These are phyloP conservation scores for Unio pictorum DNA, from an alignment of 2,888 invertebrate species.

Conservation along the genomic window DNA sequence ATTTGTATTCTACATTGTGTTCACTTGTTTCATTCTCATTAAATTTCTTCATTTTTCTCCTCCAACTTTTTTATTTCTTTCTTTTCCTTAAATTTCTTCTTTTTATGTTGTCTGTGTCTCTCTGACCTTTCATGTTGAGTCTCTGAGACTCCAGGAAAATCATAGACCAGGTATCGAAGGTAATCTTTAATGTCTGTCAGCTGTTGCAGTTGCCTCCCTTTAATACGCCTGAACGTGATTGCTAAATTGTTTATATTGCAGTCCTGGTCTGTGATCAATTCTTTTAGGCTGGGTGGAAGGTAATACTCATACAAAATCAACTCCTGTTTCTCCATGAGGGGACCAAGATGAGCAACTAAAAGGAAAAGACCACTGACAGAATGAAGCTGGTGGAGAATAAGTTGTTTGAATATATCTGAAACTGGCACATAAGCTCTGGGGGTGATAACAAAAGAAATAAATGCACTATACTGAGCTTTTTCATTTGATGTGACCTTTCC, in stretches of 20 bases:
- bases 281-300: slow-evolving; percentile 11
- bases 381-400: slow-evolving; percentile 20
- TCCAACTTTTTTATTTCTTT: slow-evolving; percentile 7
- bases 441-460: slow-evolving; percentile 26
- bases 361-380: slow-evolving; percentile 20
- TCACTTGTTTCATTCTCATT: neutral
- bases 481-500: too few species aligned
- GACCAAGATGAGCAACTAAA: slow-evolving; percentile 37
- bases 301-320: slow-evolving; percentile 37
- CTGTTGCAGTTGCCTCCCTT: slow-evolving; percentile 26
- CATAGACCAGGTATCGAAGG: slow-evolving; percentile 29
- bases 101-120: slow-evolving; percentile 21
- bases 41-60: slow-evolving; percentile 1
- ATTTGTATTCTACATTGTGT: neutral
- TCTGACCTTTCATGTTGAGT: slow-evolving; percentile 19
- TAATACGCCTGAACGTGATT: slow-evolving; percentile 12
- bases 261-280: slow-evolving; percentile 7
- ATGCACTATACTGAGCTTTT: slow-evolving; percentile 8
- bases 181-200: slow-evolving; percentile 30
- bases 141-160: slow-evolving; percentile 29
- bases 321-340: slow-evolving; percentile 35
- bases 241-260: slow-evolving; percentile 18
- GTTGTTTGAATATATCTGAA: slow-evolving; percentile 22
- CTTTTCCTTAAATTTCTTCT: slow-evolving; percentile 9
- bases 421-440: slow-evolving; percentile 33